These are phyloP conservation scores for Arnoldichthys spilopterus DNA, from an alignment of 2,797 vertebrate genomes.

Conservation along the genomic window DNA sequence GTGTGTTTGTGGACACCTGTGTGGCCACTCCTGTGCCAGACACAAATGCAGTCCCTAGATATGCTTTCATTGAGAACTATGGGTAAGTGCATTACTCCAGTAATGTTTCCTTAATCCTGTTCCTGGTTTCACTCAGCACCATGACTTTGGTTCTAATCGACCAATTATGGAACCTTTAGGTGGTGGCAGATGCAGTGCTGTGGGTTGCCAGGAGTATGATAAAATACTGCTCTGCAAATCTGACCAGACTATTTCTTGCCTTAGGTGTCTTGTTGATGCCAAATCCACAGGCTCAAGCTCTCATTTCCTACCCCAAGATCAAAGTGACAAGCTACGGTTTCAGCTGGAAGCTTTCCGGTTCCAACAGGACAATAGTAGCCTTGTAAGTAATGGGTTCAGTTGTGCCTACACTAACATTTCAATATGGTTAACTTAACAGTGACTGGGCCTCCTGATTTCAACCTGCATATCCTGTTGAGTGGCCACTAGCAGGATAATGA, in stretches of 20 bases:
- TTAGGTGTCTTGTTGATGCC: slow-evolving; percentile 72
- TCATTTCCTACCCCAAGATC: slow-evolving; percentile 57
- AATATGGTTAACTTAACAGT: not conserved
- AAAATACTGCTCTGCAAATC: too few relatives aligned
- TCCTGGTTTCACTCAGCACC: too few relatives aligned
- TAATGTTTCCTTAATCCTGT: not conserved
- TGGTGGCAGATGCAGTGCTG: not conserved
- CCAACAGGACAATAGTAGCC: slow-evolving; percentile 21
- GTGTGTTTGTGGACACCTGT: slow-evolving; percentile 58
- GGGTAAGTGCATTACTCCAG: slow-evolving; percentile 56
- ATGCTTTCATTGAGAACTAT: slow-evolving; percentile 68
- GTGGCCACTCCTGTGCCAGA: slow-evolving; percentile 61
- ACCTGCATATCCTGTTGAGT: too few relatives aligned
- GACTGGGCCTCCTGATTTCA: not conserved
- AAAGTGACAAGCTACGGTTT: slow-evolving; percentile 66
- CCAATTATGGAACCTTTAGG: too few relatives aligned
- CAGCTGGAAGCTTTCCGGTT: slow-evolving; percentile 76
- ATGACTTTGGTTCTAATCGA: too few relatives aligned
- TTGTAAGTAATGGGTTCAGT: slow-evolving; percentile 53
- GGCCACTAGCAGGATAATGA: too few relatives aligned
- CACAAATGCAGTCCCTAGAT: slow-evolving; percentile 50
- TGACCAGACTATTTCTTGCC: too few relatives aligned
- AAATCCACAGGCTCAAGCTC: slow-evolving; percentile 66
- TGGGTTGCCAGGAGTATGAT: too few relatives aligned
- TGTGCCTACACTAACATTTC: not conserved